phyloP scores from a whole-genome alignment of 2,888 invertebrate species.

The Labia minor region DNA sequence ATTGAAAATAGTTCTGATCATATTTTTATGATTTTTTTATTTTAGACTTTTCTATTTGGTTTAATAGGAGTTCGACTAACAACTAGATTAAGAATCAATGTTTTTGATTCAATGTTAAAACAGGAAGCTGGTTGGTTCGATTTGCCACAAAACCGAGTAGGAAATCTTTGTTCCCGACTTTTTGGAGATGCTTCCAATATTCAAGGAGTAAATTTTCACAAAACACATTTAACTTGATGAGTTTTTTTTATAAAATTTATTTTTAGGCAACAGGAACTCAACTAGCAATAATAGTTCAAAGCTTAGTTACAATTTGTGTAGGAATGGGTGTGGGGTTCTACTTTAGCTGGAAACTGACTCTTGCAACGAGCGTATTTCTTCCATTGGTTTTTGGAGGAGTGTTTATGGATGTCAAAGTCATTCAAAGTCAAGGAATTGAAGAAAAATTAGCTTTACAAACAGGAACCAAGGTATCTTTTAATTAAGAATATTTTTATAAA shows the following conservation, averaged over 20 bases:
- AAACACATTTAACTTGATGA: no score
- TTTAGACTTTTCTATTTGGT: slow-evolving; percentile 36
- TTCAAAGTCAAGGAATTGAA: slow-evolving; percentile 46
- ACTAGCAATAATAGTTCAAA: slow-evolving; percentile 57
- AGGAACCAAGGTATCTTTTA: slow-evolving; percentile 43
- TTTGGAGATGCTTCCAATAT: slow-evolving; percentile 66
- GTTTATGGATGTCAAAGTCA: slow-evolving; percentile 46
- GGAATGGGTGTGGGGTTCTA: slow-evolving; percentile 51
- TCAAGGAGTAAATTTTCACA: slow-evolving; percentile 43
- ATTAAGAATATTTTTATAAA: no score
- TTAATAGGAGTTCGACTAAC: slow-evolving; percentile 40
- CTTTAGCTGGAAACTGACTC: slow-evolving; percentile 59
- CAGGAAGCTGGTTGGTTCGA: slow-evolving; percentile 71
- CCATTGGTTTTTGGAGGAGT: slow-evolving; percentile 57
- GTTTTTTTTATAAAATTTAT: no score
- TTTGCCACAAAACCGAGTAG: slow-evolving; percentile 53
- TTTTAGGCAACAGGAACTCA: slow-evolving; percentile 53
- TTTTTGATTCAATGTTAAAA: slow-evolving; percentile 32
- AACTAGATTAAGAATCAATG: slow-evolving; percentile 33
- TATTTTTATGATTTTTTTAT: no score
- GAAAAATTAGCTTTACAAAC: slow-evolving; percentile 53
- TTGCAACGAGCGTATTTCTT: slow-evolving; percentile 53
- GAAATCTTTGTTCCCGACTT: slow-evolving; percentile 55
- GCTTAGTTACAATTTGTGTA: slow-evolving; percentile 50
- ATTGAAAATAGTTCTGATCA: no score